Percentiles rank a stretch among this genome's conserved stretches.
Conservation (phyloP, 2,113 vertebrate genomes). For the Rallus limicola region DNA sequence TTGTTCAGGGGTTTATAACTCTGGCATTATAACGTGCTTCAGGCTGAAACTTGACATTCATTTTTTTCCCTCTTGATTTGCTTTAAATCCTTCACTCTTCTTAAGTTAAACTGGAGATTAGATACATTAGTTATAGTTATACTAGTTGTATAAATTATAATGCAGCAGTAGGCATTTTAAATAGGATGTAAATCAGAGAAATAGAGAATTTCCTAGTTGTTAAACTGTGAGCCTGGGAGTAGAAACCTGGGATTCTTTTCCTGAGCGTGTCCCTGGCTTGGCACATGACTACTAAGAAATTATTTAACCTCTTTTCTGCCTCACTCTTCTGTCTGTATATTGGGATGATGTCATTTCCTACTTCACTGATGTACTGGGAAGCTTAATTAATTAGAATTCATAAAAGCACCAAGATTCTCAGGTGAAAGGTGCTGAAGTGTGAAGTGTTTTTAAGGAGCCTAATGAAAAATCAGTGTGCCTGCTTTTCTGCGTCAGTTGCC, state of each 20-base stretch:
- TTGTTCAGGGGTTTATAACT: conserved; percentile 50
- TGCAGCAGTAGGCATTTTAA: conserved; percentile 45
- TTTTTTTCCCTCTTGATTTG: conserved; percentile 53
- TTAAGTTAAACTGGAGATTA: conserved; percentile 69
- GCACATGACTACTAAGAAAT: neutral
- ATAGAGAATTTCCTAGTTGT: conserved; percentile 21
- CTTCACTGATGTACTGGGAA: conserved; percentile 23
- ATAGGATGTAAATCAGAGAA: conserved; percentile 51
- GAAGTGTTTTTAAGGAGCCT: conserved; percentile 37
- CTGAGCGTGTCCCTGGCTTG: neutral
- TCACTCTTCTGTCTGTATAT: neutral
- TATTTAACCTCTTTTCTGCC: conserved; percentile 28
- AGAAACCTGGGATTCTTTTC: conserved; percentile 9
- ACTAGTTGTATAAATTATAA: conserved; percentile 60
- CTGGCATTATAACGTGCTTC: neutral
- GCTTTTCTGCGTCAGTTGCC: neutral
- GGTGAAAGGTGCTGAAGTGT: conserved; percentile 33
- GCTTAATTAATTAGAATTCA: conserved; percentile 54
- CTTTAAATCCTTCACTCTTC: conserved; percentile 49
- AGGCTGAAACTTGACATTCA: conserved; percentile 12
- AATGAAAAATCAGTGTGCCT: neutral
- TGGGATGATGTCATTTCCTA: conserved; percentile 16
- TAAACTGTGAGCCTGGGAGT: neutral
- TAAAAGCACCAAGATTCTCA: neutral
- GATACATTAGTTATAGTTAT: conserved; percentile 67